phyloP scores from a whole-genome alignment of 1,140 invertebrate genomes.

The Propsilocerus akamusi region DNA sequence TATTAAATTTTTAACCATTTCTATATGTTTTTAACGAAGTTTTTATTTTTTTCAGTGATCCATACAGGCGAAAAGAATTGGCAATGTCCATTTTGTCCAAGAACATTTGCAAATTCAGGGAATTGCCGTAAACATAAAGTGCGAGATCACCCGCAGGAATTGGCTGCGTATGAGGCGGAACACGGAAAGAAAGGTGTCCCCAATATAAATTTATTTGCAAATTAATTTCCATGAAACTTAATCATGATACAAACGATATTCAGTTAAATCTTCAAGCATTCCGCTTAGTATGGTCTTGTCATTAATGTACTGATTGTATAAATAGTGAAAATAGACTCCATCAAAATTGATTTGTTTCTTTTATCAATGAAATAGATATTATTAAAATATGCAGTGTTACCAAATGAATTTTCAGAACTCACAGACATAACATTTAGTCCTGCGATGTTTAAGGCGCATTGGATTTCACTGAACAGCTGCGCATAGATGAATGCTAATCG shows the following conservation, averaged over 20 bases:
- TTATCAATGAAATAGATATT: background rate
- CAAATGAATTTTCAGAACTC: background rate
- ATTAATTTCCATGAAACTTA: background rate
- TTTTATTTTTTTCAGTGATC: too few species aligned
- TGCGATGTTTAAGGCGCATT: background rate
- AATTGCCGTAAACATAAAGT: slow-evolving; percentile 12
- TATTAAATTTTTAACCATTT: too few species aligned
- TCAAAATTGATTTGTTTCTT: background rate
- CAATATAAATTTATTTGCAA: too few species aligned
- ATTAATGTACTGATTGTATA: background rate
- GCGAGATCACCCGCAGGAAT: slow-evolving; percentile 15
- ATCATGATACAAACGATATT: background rate
- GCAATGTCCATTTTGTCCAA: slow-evolving; percentile 11
- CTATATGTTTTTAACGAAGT: too few species aligned
- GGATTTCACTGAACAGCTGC: background rate
- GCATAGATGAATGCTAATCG: background rate
- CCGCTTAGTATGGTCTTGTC: background rate
- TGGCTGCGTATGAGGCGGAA: too few species aligned
- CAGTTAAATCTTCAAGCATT: background rate
- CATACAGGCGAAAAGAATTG: slow-evolving; percentile 11
- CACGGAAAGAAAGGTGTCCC: too few species aligned
- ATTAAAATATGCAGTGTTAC: background rate
- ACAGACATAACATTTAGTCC: background rate
- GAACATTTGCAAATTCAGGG: slow-evolving; percentile 11
- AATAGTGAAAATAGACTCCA: background rate